Evolutionary conservation across 2,797 vertebrate species (phyloP).

Genomic region (Miichthys miiuy): DNA sequence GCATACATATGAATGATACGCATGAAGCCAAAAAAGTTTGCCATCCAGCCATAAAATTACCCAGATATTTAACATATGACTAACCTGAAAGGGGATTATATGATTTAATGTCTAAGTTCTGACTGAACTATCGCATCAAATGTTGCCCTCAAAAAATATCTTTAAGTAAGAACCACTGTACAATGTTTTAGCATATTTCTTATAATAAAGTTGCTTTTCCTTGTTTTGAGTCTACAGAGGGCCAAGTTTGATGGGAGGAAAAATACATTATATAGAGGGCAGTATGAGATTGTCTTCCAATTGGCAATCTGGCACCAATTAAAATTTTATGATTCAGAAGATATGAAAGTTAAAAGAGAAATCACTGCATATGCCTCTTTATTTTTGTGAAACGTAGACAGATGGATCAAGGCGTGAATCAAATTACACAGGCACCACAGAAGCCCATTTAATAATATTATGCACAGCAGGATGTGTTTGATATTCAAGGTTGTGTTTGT

Average conservation of each 20-base stretch:
- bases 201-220: background rate
- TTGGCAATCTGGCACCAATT: slow-evolving; percentile 33
- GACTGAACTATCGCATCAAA: background rate
- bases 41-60: too few species aligned
- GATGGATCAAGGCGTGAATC: slow-evolving; percentile 55
- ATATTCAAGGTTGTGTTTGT: slow-evolving; percentile 62
- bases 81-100: too few species aligned
- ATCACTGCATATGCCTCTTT: slow-evolving; percentile 27
- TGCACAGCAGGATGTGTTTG: slow-evolving; percentile 51
- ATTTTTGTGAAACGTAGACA: slow-evolving; percentile 36
- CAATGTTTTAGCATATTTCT: background rate
- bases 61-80: too few species aligned
- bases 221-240: background rate
- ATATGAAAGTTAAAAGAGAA: slow-evolving; percentile 4
- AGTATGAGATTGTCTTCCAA: slow-evolving; percentile 2
- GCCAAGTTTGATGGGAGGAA: background rate
- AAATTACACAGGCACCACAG: slow-evolving; percentile 41
- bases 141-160: background rate
- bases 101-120: too few species aligned
- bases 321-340: slow-evolving; percentile 9
- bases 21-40: too few species aligned
- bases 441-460: slow-evolving; percentile 36
- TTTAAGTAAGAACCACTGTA: background rate
- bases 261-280: background rate
- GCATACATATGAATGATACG: too few species aligned